Evolutionary conservation across 2,888 invertebrate species (phyloP).

Genomic region (Parnassius mnemosyne): DNA sequence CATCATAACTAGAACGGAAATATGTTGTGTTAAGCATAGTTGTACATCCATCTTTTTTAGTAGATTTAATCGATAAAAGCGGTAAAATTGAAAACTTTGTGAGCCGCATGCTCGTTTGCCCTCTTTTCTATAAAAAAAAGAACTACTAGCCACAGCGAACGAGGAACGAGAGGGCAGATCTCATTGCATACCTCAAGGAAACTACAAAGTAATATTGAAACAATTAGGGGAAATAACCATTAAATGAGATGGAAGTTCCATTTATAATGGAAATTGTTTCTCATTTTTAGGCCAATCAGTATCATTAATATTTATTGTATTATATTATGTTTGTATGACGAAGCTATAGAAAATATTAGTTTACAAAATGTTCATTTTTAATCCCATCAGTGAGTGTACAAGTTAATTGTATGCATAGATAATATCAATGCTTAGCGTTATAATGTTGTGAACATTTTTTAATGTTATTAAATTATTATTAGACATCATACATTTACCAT

Average conservation of each 20-base stretch:
- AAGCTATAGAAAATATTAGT: slow-evolving; percentile 31
- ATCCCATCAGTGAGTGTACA: slow-evolving; percentile 40
- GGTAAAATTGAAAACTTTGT: too few relatives aligned
- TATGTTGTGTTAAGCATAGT: too few relatives aligned
- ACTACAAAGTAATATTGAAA: slow-evolving; percentile 86
- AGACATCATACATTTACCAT: slow-evolving; percentile 37
- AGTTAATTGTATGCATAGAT: slow-evolving; percentile 43
- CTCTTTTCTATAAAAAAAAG: too few relatives aligned
- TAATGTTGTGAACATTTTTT: slow-evolving; percentile 63
- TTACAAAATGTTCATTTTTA: slow-evolving; percentile 29
- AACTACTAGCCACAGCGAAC: too few relatives aligned
- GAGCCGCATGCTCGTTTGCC: too few relatives aligned
- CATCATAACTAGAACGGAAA: too few relatives aligned
- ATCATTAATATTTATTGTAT: slow-evolving; percentile 54
- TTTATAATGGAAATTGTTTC: slow-evolving; percentile 59
- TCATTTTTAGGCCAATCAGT: slow-evolving; percentile 75
- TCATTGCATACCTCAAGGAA: slow-evolving; percentile 95
- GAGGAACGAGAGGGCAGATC: slow-evolving; percentile 95
- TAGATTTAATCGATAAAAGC: too few relatives aligned
- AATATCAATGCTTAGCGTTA: slow-evolving; percentile 43
- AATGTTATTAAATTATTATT: slow-evolving; percentile 74
- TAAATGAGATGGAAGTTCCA: slow-evolving; percentile 59
- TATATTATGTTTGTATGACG: slow-evolving; percentile 38
- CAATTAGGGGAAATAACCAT: slow-evolving; percentile 50
- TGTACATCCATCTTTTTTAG: too few relatives aligned